These are phyloP conservation scores for Callionymus lyra DNA, from an alignment of 2,113 vertebrate genomes.

Conservation along the genomic window DNA sequence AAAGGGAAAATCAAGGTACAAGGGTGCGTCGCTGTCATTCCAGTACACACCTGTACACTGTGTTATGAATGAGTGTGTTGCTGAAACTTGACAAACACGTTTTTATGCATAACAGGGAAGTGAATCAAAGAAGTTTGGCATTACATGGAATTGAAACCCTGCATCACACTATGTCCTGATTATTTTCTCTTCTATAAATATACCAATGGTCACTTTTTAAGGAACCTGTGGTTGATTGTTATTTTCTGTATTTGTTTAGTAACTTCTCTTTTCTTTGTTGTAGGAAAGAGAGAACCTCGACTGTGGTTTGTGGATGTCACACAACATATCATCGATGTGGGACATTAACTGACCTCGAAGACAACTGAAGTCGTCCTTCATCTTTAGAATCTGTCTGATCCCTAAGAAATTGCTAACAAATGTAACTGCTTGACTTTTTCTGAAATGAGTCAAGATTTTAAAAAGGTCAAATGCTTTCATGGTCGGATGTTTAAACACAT, in stretches of 20 bases:
- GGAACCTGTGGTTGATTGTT: background rate
- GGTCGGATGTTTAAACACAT: no score
- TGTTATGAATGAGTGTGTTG: background rate
- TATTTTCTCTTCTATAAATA: no score
- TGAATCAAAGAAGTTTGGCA: slow-evolving; percentile 3
- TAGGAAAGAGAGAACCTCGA: no score
- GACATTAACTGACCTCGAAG: background rate
- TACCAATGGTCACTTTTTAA: no score
- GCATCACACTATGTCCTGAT: background rate
- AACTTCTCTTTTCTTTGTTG: background rate
- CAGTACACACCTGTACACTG: slow-evolving; percentile 27
- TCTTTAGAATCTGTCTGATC: no score
- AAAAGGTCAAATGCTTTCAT: no score
- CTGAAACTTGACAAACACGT: slow-evolving; percentile 31
- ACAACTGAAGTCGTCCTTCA: no score
- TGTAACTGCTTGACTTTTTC: no score
- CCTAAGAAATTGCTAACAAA: no score
- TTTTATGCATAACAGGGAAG: slow-evolving; percentile 27
- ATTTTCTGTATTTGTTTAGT: background rate
- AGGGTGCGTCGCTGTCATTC: slow-evolving; percentile 33
- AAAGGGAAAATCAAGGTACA: no score
- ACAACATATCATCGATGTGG: background rate
- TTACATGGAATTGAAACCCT: slow-evolving; percentile 16
- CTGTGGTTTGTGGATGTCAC: no score
- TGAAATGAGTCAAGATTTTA: no score